Evolutionary conservation across 2,888 invertebrate species (phyloP).

Genomic region (Caenorhabditis sp.): DNA sequence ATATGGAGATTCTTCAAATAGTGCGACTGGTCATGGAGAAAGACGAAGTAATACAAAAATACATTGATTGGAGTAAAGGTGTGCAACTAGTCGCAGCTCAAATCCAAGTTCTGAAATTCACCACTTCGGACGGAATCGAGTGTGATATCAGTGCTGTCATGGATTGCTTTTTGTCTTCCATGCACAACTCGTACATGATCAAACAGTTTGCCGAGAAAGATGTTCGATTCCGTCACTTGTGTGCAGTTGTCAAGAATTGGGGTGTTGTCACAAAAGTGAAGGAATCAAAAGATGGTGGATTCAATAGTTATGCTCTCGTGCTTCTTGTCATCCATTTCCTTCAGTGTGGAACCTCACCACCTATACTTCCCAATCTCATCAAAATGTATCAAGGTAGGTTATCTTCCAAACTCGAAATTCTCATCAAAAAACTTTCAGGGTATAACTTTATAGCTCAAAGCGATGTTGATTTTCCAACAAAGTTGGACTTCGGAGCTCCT

Average conservation of each 20-base stretch:
- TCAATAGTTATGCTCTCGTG: constrained; percentile 80
- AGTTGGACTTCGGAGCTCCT: constrained; percentile 62
- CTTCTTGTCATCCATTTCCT: constrained; percentile 82
- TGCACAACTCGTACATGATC: constrained; percentile 71
- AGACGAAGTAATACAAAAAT: constrained; percentile 32
- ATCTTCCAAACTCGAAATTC: neutral
- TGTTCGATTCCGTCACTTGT: constrained; percentile 48
- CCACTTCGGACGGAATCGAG: constrained; percentile 61
- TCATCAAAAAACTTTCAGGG: neutral
- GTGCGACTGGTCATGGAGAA: constrained; percentile 48
- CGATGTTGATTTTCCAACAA: constrained; percentile 49
- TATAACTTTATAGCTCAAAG: constrained; percentile 53
- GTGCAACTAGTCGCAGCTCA: constrained; percentile 57
- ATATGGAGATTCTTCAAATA: constrained; percentile 62
- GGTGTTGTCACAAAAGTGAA: constrained; percentile 64
- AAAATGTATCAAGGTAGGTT: constrained; percentile 51
- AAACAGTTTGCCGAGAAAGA: constrained; percentile 54
- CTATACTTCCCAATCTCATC: constrained; percentile 81
- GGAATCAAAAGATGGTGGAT: constrained; percentile 67
- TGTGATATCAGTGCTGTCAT: constrained; percentile 68
- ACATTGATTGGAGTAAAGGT: constrained; percentile 35
- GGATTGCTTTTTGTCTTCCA: constrained; percentile 66
- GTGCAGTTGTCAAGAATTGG: constrained; percentile 72
- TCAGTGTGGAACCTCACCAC: constrained; percentile 78
- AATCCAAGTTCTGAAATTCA: constrained; percentile 69